Percentiles rank a stretch among this genome's conserved stretches.
Conservation (phyloP, 2,113 vertebrate species). For the Pseudopodoces humilis region DNA sequence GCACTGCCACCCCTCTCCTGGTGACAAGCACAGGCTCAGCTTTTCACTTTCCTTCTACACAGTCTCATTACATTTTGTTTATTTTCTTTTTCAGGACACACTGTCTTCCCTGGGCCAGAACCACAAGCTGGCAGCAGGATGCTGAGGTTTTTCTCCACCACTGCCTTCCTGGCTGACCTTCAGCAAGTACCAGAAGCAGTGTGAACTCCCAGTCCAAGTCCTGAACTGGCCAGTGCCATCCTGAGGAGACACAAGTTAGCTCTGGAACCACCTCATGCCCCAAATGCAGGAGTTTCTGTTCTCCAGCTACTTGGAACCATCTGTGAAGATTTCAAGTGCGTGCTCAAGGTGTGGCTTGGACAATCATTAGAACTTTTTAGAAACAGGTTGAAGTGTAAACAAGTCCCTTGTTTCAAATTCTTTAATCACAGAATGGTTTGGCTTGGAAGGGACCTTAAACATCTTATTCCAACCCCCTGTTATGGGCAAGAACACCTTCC, state of each 20-base stretch:
- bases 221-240: background rate
- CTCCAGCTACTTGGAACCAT: background rate
- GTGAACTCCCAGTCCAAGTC: background rate
- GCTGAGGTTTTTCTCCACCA: background rate
- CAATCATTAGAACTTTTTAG: background rate
- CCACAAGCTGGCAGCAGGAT: background rate
- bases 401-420: background rate
- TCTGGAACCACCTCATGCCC: background rate
- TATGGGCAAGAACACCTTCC: background rate
- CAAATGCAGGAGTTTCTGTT: background rate
- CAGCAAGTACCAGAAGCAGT: background rate
- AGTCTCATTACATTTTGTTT: background rate
- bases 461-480: background rate
- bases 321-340: background rate
- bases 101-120: background rate
- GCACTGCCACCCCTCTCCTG: conserved; percentile 40
- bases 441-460: background rate
- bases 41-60: background rate
- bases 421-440: background rate
- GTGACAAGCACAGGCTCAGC: conserved; percentile 22
- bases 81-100: background rate
- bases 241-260: rapidly evolving
- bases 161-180: background rate
- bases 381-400: background rate
- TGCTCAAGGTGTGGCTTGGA: background rate